Evolutionary conservation across 2,888 invertebrate genomes (phyloP).

Genomic region (Nemurella pictetii): DNA sequence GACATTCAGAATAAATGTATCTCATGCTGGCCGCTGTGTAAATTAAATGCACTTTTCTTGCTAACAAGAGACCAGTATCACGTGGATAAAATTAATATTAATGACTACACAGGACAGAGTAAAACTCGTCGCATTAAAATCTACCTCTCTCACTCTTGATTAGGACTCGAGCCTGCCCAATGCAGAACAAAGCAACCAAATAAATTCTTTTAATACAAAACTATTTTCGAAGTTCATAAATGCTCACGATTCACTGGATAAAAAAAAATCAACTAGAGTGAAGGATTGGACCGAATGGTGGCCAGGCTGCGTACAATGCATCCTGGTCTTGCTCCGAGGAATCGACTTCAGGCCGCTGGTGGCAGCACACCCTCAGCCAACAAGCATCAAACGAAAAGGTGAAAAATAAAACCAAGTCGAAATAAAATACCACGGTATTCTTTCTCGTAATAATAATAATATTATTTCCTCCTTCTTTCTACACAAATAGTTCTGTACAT

Average conservation of each 20-base stretch:
- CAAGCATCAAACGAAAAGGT: slow-evolving; percentile 19
- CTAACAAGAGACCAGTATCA: not conserved
- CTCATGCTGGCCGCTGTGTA: not conserved
- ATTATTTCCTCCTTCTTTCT: slow-evolving; percentile 59
- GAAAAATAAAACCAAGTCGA: slow-evolving; percentile 40
- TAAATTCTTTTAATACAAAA: not conserved
- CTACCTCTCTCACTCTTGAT: not conserved
- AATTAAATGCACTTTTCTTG: not conserved
- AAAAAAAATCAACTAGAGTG: not conserved
- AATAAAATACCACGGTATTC: slow-evolving; percentile 29
- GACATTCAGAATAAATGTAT: not conserved
- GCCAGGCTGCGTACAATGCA: not conserved
- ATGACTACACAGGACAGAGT: not conserved
- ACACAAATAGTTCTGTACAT: slow-evolving; percentile 65
- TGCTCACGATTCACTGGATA: not conserved
- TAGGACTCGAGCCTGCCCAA: not conserved
- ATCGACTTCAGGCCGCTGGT: not conserved
- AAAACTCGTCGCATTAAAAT: not conserved
- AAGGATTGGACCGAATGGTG: not conserved
- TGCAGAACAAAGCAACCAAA: not conserved
- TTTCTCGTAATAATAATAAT: slow-evolving; percentile 47
- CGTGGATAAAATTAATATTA: not conserved
- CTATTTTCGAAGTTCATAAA: not conserved
- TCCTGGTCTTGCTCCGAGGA: not conserved
- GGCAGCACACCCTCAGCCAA: not conserved